These are phyloP conservation scores for Meloidogyne chitwoodi DNA, from an alignment of 1,140 invertebrate species.

Conservation along the genomic window DNA sequence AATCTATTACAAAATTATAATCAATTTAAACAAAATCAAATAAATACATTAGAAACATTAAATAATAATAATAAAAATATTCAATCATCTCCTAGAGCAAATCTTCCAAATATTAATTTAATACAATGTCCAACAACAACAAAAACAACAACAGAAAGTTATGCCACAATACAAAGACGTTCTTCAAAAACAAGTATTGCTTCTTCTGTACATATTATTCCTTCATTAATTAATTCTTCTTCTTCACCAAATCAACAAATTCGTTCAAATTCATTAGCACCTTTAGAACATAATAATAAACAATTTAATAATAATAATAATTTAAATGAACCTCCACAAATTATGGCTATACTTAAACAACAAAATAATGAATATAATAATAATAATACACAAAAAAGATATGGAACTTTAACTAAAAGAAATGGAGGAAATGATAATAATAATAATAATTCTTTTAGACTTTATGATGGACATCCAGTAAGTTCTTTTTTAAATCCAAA, in stretches of 20 bases:
- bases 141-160: not conserved
- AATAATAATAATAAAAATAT: not conserved
- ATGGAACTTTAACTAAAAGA: not conserved
- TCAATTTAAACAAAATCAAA: not conserved
- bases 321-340: not conserved
- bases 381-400: not conserved
- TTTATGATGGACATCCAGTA: not conserved
- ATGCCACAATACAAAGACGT: constrained; percentile 9
- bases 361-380: not conserved
- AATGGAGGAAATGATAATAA: not conserved
- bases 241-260: not conserved
- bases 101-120: not conserved
- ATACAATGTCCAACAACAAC: not conserved
- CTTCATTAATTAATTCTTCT: not conserved
- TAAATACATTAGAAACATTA: not conserved
- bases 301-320: not conserved
- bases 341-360: not conserved
- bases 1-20: not conserved
- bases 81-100: not conserved
- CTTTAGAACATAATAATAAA: not conserved
- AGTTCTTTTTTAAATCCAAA: not conserved
- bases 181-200: constrained; percentile 14
- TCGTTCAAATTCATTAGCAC: constrained; percentile 1
- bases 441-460: not conserved
- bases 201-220: not conserved